Percentiles rank a stretch among this genome's conserved stretches.
Conservation (phyloP, 2,888 invertebrate species). For the Sphaeridia pumilis region DNA sequence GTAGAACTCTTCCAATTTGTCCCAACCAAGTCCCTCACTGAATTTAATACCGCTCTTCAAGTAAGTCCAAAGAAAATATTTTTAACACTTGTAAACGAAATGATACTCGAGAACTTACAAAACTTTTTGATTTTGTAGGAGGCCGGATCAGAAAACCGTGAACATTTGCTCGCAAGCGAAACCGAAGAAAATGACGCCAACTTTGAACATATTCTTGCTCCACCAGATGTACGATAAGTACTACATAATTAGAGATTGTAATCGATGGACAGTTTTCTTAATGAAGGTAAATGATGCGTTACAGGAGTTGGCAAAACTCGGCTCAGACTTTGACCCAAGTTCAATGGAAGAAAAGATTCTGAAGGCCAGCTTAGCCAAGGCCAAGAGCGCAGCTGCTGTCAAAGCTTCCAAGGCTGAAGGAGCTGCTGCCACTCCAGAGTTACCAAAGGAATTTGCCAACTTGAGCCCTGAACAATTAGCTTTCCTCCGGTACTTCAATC, state of each 20-base stretch:
- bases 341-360: conserved; percentile 51
- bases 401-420: conserved; percentile 11
- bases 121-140: conserved; percentile 51
- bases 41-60: conserved; percentile 75
- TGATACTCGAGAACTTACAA: too few species aligned
- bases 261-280: too few species aligned
- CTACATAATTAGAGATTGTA: too few species aligned
- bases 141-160: conserved; percentile 77
- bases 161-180: conserved; percentile 47
- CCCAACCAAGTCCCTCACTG: conserved; percentile 72
- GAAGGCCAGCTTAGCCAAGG: conserved; percentile 41
- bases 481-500: conserved; percentile 33
- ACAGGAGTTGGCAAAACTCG: conserved; percentile 59
- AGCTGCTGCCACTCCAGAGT: conserved; percentile 5
- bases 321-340: conserved; percentile 55
- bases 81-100: too few species aligned
- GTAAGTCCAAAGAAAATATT: too few species aligned
- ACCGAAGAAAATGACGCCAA: conserved; percentile 65
- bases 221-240: conserved; percentile 31
- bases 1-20: conserved; percentile 76
- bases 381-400: conserved; percentile 11
- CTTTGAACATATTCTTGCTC: conserved; percentile 40
- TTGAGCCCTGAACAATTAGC: conserved; percentile 35
- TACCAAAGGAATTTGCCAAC: conserved; percentile 22
- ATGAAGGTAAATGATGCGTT: conserved; percentile 10